Base-by-base conservation (phyloP, 2,888 invertebrate genomes). In the Trachelus troglodyta region DNA sequence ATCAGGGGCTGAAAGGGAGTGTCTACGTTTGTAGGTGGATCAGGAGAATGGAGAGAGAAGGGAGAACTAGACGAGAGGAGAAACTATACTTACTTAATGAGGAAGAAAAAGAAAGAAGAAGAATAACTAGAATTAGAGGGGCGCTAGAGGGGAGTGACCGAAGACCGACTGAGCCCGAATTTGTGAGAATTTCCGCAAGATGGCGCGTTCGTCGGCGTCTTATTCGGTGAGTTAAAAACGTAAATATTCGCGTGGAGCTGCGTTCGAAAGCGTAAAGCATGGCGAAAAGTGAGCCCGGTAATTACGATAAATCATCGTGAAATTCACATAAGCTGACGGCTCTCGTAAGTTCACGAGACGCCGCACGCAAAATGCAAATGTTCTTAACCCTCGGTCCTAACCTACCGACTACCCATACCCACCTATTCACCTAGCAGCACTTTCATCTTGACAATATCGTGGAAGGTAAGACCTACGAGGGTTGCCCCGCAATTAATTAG, bases 291-390 rank as follows among this genome's bases (percentile, higher is more conserved):
- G 83, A 87, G 85, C 88, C 89, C 85, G 81, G 84, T 86, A 79
- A 81, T 82, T 84, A 83, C 86, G 85, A 89, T 89, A 89, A 89
- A 90, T 89, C 89, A 90, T 90, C 85, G 84, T 87, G 88, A 89
- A 89, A 88, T 89, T 89, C 87, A 85, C 88, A 86, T 81, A 83
- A 85, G 85, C 87, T 87, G 89, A 89, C 89, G 88, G 87, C 85
- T 86, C 87, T 86, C 81, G 88, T 89, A 89, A 88, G 88, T 89
- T 89, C 89, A 89, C 87, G 89, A 89, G 87, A 84, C 85, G 83
- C 83, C 81, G 89, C 90, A 90, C 89, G 90, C 90, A 88, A 90
- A 89, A 89, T 89, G 90, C 89, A 89, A 89, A 90, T 83, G 86
- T 81, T 80, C 79, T 75, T 40, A 40, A 40, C 40, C 15, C 40